Base-by-base conservation (phyloP, 2,888 invertebrate species). In the Ethmia dodecea region DNA sequence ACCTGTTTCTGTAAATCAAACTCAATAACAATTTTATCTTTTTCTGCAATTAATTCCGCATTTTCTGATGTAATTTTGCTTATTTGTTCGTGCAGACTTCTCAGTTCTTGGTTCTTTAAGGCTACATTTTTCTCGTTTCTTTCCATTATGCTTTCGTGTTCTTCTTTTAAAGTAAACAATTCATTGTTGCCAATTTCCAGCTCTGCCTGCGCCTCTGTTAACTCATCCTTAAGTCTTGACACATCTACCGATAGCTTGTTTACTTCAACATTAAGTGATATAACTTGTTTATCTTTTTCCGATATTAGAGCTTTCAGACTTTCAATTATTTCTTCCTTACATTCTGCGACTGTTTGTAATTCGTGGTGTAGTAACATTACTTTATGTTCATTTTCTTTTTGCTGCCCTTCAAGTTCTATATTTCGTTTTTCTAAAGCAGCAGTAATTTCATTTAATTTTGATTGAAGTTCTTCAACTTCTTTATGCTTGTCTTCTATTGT, bases 321-420 rank as follows among this genome's bases (percentile, higher is more conserved):
- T 24, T 43, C 48, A n/a, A 76, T 66, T 1, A 71, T 58, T 52
- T 72, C 72, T 39, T 76, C 68, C 48, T 74, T 77, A 33, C 55
- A 59, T 10, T 63, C 62, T 4, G 60, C 56, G 1, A 74, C 52
- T 57, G 75, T 73, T 53, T 84, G 75, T 31, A 89, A 42, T 35
- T 74, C 71, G 40, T 87, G 78, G 43, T 80, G 67, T 31, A 81
- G 56, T 44, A 61, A 60, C 6, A 47, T 51, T 11, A 75, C 57
- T 54, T 88, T 76, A 35, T 62, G 52, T 37, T 70, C 67, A 31
- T 73, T 68, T 41, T 86, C 79, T 45, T 80, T 81, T 42, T 72
- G 69, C 39, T 60, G 65, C 25, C 73, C 69, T 55, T 87, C 87
- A 38, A 88, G 67, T 36, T 88, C 79, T 18, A 67, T 60, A 35